Base-by-base conservation (phyloP, 2,888 invertebrate genomes). In the Hylaea fasciaria region DNA sequence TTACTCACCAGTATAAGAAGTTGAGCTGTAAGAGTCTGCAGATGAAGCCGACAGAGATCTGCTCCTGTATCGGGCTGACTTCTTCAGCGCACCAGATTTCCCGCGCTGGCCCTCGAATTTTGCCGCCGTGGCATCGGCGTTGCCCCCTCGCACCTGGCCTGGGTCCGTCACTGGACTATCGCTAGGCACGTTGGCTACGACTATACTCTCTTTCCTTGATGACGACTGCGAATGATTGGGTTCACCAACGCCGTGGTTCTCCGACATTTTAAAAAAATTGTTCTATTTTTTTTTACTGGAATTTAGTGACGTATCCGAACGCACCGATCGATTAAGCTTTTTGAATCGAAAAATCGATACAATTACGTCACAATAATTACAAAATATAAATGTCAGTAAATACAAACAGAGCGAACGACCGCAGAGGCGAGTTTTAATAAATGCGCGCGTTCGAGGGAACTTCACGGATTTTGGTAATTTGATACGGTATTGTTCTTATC, bases 1-100 rank as follows among this genome's bases (percentile, higher is more conserved):
- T 57, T 48, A 80, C 91, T 86, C 64, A 89, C 94, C 94, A 40
- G 94, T 94, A 72, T 94, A 94, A 0, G 94, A 94, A 14, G 94
- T 94, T 71, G 98, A 98, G 87, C 98, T 98, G 91, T 98, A 98
- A 17, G 98, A 98, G 87, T 98, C 98, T 54, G 97, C 97, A 39
- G 98, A 98, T 8, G 98, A 98, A 3, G 98, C 98, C 11, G 98
- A 98, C 22, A 98, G 92, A 0, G 98, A 98, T 65, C 98, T 94
- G 82, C 97, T 98, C 55, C 98, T 93, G 82, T 98, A 97, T 53
- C 98, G 94, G 72, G 96, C 97, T 13, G 97, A 95, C 85, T 97
- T 97, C 92, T 97, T 97, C 82, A 97, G 85, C 10, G 97, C 97
- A 66, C 97, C 95, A 2, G 96, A 95, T 76, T 93, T 93, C 61